Percentiles rank a stretch among this genome's conserved stretches.
These are phyloP conservation scores for Luehdorfia chinensis DNA, from an alignment of 1,140 invertebrate genomes.

Conservation along the genomic window DNA sequence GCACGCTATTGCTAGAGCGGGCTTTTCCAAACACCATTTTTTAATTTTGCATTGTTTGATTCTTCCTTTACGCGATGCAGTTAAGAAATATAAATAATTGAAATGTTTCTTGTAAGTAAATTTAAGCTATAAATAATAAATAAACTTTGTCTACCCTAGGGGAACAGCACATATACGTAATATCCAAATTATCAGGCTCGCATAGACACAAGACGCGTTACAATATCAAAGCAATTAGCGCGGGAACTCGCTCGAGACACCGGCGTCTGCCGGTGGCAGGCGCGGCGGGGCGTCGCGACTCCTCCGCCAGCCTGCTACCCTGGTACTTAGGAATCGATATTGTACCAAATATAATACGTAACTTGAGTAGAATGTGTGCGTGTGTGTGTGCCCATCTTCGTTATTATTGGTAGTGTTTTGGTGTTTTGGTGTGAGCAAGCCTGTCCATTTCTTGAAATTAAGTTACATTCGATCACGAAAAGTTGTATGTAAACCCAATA, in stretches of 20 bases:
- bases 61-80: too few relatives aligned
- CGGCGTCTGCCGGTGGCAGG: constrained; percentile 29
- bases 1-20: too few relatives aligned
- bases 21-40: too few relatives aligned
- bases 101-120: too few relatives aligned
- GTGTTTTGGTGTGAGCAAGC: not conserved
- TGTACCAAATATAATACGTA: constrained; percentile 2
- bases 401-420: not conserved
- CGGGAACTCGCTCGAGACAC: constrained; percentile 21
- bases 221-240: constrained; percentile 35
- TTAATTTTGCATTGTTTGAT: too few relatives aligned
- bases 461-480: too few relatives aligned
- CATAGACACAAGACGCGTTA: constrained; percentile 24
- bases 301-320: constrained; percentile 24
- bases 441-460: too few relatives aligned
- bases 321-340: constrained; percentile 25
- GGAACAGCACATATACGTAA: constrained; percentile 12
- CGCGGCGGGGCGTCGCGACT: constrained; percentile 35
- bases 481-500: too few relatives aligned
- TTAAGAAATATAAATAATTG: too few relatives aligned
- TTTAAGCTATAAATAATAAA: too few relatives aligned
- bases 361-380: too few relatives aligned
- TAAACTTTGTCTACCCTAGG: too few relatives aligned
- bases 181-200: constrained; percentile 28
- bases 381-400: not conserved